Conservation (phyloP, 2,888 invertebrate genomes). For the Coleophora deauratella region DNA sequence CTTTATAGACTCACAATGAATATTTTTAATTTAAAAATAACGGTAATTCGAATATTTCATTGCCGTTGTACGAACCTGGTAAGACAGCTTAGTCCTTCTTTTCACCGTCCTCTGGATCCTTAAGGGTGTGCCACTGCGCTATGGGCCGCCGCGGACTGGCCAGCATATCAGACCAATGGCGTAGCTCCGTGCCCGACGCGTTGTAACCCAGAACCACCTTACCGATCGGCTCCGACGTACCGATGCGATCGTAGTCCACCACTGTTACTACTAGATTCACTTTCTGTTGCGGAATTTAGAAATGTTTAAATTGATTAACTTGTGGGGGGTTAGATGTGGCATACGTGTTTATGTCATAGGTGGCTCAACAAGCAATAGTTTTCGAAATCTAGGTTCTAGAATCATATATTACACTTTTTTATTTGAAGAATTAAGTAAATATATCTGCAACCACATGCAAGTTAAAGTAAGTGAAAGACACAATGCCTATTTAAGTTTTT, state of each 20-base stretch:
- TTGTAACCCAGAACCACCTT: constrained; percentile 97
- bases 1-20: too few species aligned
- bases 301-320: constrained; percentile 1
- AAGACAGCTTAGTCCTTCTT: constrained; percentile 81
- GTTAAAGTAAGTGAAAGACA: too few species aligned
- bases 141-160: constrained; percentile 99
- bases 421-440: neutral
- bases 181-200: constrained; percentile 97
- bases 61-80: neutral
- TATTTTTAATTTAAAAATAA: too few species aligned
- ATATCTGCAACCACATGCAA: too few species aligned
- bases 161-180: constrained; percentile 99
- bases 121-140: constrained; percentile 99
- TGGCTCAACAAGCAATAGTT: neutral
- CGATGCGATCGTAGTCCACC: constrained; percentile 99
- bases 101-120: constrained; percentile 96
- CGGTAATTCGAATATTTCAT: too few species aligned
- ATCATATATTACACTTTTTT: too few species aligned
- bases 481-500: too few species aligned
- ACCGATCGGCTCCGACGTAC: constrained; percentile 99
- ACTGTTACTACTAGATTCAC: constrained; percentile 99
- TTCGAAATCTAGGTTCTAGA: too few species aligned
- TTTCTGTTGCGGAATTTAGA: constrained; percentile 82
- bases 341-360: neutral
- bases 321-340: too few species aligned